Evolutionary conservation across 2,888 invertebrate species (phyloP), one percentile per base, ranked within the genome.

Genomic region (Trilocha varians): DNA sequence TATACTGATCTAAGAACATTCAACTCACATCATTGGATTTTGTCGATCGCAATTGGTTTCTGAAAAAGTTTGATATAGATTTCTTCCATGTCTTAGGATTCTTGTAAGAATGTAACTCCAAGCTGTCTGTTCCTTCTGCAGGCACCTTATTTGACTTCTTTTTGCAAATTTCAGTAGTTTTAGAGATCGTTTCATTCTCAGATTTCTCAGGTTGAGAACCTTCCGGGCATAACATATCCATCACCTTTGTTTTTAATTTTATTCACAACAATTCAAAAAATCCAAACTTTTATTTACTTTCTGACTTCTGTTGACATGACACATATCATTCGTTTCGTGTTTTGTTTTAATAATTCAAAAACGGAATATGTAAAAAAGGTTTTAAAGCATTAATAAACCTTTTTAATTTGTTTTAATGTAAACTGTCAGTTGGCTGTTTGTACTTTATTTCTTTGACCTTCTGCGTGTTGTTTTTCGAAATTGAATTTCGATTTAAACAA

Each of bases 1-100:
- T n/a, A n/a, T n/a, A n/a, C n/a, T n/a, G n/a, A n/a, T n/a, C n/a
- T n/a, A n/a, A n/a, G n/a, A n/a, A n/a, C n/a, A n/a, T n/a, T n/a
- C n/a, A n/a, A 11, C 78, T 74, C 65, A 85, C 84, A 50, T 84
- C 83, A 51, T 78, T 82, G 15, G 84, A 84, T 61, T 73, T 83
- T 3, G 82, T 75, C 38, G 83, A 74, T 37, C 83, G 75, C 42
- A 76, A 62, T 53, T 78, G 82, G 52, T 75, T 72, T 36, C 82
- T 72, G 61, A 85, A 85, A 56, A 85, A 84, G 55, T 75, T 80
- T 2, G 82, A 63, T 40, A 85, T 68, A 32, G 85, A 82, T 52
- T 82, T 84, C 54, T 80, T 85, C 85, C 84, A 85, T 39, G 71
- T 78, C 51, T 74, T 84, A 11, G 75, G 71, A 55, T 68, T 70